These are phyloP conservation scores for Galaxea fascicularis DNA, from an alignment of 92 coral and sea anemone species.

Conservation along the genomic window DNA sequence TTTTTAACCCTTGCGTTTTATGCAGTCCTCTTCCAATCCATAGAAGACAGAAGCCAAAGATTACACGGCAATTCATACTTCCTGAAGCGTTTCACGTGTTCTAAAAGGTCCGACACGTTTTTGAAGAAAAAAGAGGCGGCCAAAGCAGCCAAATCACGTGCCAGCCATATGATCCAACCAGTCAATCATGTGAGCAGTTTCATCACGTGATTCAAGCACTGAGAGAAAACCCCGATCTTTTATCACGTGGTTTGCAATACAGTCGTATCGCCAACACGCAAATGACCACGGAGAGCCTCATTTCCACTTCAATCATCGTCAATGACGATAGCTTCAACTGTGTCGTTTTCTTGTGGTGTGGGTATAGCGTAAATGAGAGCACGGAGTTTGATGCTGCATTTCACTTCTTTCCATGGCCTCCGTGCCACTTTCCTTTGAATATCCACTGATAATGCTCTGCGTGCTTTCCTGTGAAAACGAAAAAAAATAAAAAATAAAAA, in stretches of 20 bases:
- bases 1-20: neutral
- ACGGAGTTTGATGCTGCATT: conserved; percentile 84
- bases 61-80: neutral
- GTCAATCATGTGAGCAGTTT: neutral
- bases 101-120: neutral
- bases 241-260: conserved; percentile 11
- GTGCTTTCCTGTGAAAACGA: conserved; percentile 77
- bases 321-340: conserved; percentile 82
- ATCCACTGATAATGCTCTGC: conserved; percentile 74
- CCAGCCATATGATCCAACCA: neutral
- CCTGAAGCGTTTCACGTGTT: neutral
- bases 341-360: conserved; percentile 45
- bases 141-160: neutral
- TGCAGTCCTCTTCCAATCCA: neutral
- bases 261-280: neutral
- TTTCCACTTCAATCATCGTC: conserved; percentile 72
- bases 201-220: neutral
- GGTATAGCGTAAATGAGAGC: conserved; percentile 72
- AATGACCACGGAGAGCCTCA: neutral
- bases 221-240: neutral
- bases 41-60: neutral
- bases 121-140: neutral
- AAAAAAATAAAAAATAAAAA: neutral
- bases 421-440: conserved; percentile 83
- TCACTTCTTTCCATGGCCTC: conserved; percentile 93